These are phyloP conservation scores for Umimayanthus kanabou DNA, from an alignment of 92 coral and sea anemone genomes.

Conservation along the genomic window DNA sequence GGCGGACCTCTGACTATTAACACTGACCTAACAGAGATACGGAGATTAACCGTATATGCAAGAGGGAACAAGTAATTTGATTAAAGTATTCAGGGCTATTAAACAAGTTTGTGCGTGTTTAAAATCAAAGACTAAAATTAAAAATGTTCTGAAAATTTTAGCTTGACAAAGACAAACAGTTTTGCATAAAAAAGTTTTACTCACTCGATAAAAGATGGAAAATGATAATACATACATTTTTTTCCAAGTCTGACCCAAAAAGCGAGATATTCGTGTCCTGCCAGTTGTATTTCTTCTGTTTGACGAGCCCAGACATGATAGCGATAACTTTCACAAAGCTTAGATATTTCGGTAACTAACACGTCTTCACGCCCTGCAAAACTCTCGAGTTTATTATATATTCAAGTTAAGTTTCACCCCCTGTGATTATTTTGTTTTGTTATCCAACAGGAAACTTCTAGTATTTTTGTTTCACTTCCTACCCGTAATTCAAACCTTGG, in stretches of 20 bases:
- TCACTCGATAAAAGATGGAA: too few species aligned
- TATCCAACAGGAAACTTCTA: background rate
- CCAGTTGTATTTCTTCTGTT: constrained; percentile 3
- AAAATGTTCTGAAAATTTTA: too few species aligned
- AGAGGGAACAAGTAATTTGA: too few species aligned
- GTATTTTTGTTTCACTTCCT: background rate
- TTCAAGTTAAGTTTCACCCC: constrained; percentile 5
- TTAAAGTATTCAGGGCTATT: too few species aligned
- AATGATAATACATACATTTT: too few species aligned
- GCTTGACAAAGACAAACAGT: too few species aligned
- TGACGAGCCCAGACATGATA: background rate
- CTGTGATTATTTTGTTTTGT: background rate
- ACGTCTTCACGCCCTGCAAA: background rate
- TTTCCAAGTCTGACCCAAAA: constrained; percentile 4
- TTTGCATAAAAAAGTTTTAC: too few species aligned
- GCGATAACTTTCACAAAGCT: background rate
- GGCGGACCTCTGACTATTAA: too few species aligned
- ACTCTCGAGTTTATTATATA: background rate
- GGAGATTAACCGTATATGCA: too few species aligned
- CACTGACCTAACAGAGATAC: too few species aligned
- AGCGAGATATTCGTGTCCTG: background rate
- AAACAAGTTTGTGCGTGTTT: too few species aligned
- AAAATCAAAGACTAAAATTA: too few species aligned
- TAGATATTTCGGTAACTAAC: background rate
- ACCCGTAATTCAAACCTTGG: background rate